phyloP scores from a whole-genome alignment of 2,113 vertebrate genomes.

The Platichthys flesus region DNA sequence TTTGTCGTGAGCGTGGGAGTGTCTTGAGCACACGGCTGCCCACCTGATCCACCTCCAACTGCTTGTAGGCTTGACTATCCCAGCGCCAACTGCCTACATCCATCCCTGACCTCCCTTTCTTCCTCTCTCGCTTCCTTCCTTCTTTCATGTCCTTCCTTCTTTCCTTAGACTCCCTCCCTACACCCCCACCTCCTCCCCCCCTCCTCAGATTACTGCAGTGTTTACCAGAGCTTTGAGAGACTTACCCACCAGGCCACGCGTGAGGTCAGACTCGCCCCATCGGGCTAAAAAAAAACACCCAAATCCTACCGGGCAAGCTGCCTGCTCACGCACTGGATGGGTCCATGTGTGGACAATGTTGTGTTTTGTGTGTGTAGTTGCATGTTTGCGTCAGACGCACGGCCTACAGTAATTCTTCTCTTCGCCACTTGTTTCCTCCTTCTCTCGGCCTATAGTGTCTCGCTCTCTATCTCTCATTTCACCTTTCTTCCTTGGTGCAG shows the following conservation, averaged over 20 bases:
- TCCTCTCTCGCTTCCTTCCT: not conserved
- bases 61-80: constrained; percentile 43
- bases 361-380: constrained; percentile 38
- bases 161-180: constrained; percentile 10
- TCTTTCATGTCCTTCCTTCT: constrained; percentile 8
- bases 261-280: constrained; percentile 70
- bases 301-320: constrained; percentile 71
- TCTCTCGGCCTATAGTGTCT: constrained; percentile 18
- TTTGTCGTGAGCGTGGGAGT: not conserved
- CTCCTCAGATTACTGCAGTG: constrained; percentile 77
- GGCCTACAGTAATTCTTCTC: constrained; percentile 25
- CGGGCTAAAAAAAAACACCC: constrained; percentile 60
- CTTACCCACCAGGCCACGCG: constrained; percentile 73
- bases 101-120: constrained; percentile 13
- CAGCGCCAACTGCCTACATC: constrained; percentile 24
- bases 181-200: not conserved
- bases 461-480: constrained; percentile 32
- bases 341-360: constrained; percentile 24
- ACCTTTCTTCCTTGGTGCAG: constrained; percentile 39
- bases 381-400: constrained; percentile 17
- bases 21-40: constrained; percentile 4
- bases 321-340: constrained; percentile 56
- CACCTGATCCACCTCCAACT: constrained; percentile 39
- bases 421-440: constrained; percentile 4
- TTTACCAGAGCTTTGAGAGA: constrained; percentile 78